Evolutionary conservation across 2,113 vertebrate species (phyloP), one percentile per base, ranked within the genome.

Genomic region (Zosterops japonicus): DNA sequence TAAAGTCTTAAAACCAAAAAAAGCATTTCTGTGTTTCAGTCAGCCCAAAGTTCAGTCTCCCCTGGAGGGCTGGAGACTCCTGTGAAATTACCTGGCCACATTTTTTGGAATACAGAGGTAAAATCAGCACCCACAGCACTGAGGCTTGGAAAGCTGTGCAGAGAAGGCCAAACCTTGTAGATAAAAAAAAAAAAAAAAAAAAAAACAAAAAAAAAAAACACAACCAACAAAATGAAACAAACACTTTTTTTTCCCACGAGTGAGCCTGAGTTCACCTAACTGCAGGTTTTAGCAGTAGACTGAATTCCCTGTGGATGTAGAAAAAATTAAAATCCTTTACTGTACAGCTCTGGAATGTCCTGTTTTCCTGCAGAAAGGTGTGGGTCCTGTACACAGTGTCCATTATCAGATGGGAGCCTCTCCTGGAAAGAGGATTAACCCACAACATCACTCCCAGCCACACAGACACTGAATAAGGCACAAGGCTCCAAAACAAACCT

Each of bases 371-470:
- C 87, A 59, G 46, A 70, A 70, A 96, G 88, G 90, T 96, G 95
- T 76, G 75, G 79, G 89, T 77, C 80, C 76, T 78, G 86, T 78
- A 60, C n/a, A 52, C 60, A 25, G 82, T 60, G 94, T 44, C 89
- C 57, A 5, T 91, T 84, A 91, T 95, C 96, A 89, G 87, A 95
- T 92, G 89, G 93, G 91, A 97, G 80, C 41, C 80, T 95, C 87
- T 96, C 80, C 91, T 96, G 89, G 80, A 89, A 92, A 79, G 81
- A 89, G 25, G 56, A 94, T 92, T 81, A 91, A 92, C 82, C n/a
- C 13, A 3, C 44, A 53, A 31, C 91, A 52, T 77, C 27, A 33
- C 56, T 87, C 50, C 14, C 39, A 65, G 59, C 63, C n/a, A 7
- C 6, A n/a, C 69, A 75, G 68, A 27, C n/a, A n/a, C 31, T 11